Evolutionary conservation across 1,140 invertebrate genomes (phyloP).

Genomic region (Apocrypta bakeri): DNA sequence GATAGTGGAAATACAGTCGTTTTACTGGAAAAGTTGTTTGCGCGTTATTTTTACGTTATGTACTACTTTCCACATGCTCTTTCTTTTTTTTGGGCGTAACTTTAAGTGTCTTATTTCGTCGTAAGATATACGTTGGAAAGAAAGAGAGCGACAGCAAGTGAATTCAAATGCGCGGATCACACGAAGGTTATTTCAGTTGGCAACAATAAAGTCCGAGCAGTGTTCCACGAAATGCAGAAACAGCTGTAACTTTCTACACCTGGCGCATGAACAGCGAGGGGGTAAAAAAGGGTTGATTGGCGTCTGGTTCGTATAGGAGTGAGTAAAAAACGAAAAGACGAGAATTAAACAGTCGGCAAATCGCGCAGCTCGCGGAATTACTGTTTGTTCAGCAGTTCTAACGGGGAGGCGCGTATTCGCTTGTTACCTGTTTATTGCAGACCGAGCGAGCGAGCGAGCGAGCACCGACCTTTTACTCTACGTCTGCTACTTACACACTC

Average conservation of each 20-base stretch:
- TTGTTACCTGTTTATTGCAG: constrained; percentile 8
- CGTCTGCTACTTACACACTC: not conserved
- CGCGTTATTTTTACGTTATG: too few species aligned
- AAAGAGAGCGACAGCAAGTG: too few species aligned
- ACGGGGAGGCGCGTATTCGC: not conserved
- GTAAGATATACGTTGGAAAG: too few species aligned
- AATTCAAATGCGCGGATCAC: too few species aligned
- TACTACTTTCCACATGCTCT: constrained; percentile 14
- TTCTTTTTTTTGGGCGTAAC: constrained; percentile 1
- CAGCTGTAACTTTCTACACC: not conserved
- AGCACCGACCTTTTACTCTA: not conserved
- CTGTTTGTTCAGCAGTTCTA: constrained; percentile 16
- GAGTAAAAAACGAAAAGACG: not conserved
- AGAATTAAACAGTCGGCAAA: not conserved
- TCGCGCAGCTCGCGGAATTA: not conserved
- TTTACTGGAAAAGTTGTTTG: not conserved
- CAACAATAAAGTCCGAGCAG: not conserved
- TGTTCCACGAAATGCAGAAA: not conserved
- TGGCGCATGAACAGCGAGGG: not conserved
- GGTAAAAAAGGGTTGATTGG: not conserved
- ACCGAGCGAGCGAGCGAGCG: not conserved
- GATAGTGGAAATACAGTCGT: not conserved
- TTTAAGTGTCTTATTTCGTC: constrained; percentile 13
- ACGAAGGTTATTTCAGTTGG: not conserved
- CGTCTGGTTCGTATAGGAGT: not conserved